Base-by-base conservation (phyloP, 2,797 vertebrate genomes). In the Gambelia wislizenii region DNA sequence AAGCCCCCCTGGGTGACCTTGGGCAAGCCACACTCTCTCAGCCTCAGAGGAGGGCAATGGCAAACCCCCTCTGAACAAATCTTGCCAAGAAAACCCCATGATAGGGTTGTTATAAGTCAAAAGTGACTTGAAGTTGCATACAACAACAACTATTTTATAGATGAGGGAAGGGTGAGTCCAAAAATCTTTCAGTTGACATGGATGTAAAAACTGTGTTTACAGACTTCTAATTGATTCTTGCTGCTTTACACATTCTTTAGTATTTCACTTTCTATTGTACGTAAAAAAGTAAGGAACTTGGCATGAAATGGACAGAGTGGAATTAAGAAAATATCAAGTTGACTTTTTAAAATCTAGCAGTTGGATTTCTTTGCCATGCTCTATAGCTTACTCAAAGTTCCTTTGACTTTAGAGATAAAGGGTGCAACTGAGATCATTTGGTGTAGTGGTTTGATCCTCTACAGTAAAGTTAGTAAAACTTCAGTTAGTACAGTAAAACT, bases 121-220 rank as follows among this genome's bases (percentile, higher is more conserved):
- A n/a, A n/a, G n/a, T n/a, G n/a, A n/a, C n/a, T n/a, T n/a, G n/a
- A n/a, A n/a, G n/a, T n/a, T n/a, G n/a, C n/a, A n/a, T n/a, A n/a
- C n/a, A n/a, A n/a, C n/a, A n/a, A n/a, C n/a, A n/a, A n/a, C n/a
- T n/a, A n/a, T n/a, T n/a, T n/a, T n/a, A 78, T 83, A 76, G 75
- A 86, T 87, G 85, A 72, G 83, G 85, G 86, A 87, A 64, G 56
- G 89, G 83, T 88, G 91, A 93, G 92, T 59, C 84, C 8, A 75
- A 59, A 12, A 79, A 61, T 76, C 30, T 18, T 52, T 36, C 47
- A 36, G 0, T 77, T 27, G 39, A 25, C 16, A 20, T n/a, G 67
- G 20, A 78, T 36, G 44, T 79, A 67, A 30, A 30, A 79, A 25
- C 44, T 4, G 47, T 61, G 54, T 47, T 59, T 49, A 6, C 33